Evolutionary conservation across 2,113 vertebrate genomes (phyloP).

Genomic region (Neodontobutis hainanensis): DNA sequence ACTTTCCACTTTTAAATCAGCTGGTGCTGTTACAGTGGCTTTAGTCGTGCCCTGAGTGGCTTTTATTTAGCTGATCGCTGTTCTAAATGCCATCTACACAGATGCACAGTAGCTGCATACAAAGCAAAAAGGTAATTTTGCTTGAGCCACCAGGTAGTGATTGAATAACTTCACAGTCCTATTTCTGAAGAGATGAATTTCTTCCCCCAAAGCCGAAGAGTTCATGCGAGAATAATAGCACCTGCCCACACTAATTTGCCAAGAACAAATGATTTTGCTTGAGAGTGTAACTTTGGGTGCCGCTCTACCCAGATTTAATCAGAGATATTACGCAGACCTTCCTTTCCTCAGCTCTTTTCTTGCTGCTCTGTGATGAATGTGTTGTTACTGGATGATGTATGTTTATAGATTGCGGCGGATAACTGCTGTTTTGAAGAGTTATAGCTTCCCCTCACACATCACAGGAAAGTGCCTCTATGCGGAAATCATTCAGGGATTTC

Average conservation of each 20-base stretch:
- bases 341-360: slow-evolving; percentile 73
- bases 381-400: slow-evolving; percentile 83
- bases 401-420: slow-evolving; percentile 83
- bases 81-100: slow-evolving; percentile 54
- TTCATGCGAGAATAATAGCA: slow-evolving; percentile 69
- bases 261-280: slow-evolving; percentile 66
- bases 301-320: slow-evolving; percentile 80
- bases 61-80: slow-evolving; percentile 34
- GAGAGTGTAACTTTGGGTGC: slow-evolving; percentile 68
- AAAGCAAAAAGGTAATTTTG: slow-evolving; percentile 68
- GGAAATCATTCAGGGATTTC: slow-evolving; percentile 81
- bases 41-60: not conserved
- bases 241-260: slow-evolving; percentile 60
- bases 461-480: slow-evolving; percentile 73
- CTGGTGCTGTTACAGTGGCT: slow-evolving; percentile 42
- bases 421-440: slow-evolving; percentile 83
- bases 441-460: slow-evolving; percentile 80
- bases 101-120: slow-evolving; percentile 46
- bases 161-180: slow-evolving; percentile 64
- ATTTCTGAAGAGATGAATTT: slow-evolving; percentile 65
- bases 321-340: slow-evolving; percentile 78
- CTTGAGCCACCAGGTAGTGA: slow-evolving; percentile 54
- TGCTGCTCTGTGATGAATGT: slow-evolving; percentile 86
- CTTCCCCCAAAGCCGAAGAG: slow-evolving; percentile 52
- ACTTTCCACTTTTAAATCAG: slow-evolving; percentile 39